Evolutionary conservation across 2,797 vertebrate species (phyloP), one percentile per base, ranked within the genome.

Genomic region (Falco concolor): DNA sequence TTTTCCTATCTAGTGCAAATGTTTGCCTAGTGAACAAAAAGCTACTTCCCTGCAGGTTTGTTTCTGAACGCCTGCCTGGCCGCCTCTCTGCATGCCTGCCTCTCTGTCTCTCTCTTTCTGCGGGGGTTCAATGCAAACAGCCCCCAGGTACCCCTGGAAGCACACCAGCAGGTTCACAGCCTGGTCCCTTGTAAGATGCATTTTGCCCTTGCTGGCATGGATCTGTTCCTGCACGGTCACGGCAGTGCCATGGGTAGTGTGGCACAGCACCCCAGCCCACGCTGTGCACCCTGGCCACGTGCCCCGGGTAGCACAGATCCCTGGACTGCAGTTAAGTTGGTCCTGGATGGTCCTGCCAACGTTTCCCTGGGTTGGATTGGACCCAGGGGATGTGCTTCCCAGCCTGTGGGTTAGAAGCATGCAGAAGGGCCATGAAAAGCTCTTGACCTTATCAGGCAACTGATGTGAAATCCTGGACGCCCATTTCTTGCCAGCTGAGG

Each of bases 361-460:
- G 3, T 4, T 47, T 27, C 2, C 28, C 30, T 0, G 3, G 42
- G 10, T 27, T 0, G 0, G 42, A 8, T 1, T 0, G 3, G 4
- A 11, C 19, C 6, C 32, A 13, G 8, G 9, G 12, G 54, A 22
- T 16, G 59, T 19, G 24, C 24, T 61, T 28, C 57, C 53, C 67
- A 60, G 34, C 50, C 56, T 1, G 6, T 24, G 72, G 23, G 38
- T 38, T 24, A 40, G 38, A 42, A 30, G 20, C 18, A 8, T 1
- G n/a, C 38, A 70, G 76, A 38, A 67, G 28, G 7, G 64, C 42
- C 45, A 17, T 14, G 9, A 34, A 50, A 17, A 45, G 45, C n/a
- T 50, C 56, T 14, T 17, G 63, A 12, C 17, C 40, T 69, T 7
- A 3, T 40, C 13, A 19, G 36, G 32, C 12, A 36, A 9, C 4